phyloP scores from a whole-genome alignment of 2,113 vertebrate species.

The Pluvianellus socialis region DNA sequence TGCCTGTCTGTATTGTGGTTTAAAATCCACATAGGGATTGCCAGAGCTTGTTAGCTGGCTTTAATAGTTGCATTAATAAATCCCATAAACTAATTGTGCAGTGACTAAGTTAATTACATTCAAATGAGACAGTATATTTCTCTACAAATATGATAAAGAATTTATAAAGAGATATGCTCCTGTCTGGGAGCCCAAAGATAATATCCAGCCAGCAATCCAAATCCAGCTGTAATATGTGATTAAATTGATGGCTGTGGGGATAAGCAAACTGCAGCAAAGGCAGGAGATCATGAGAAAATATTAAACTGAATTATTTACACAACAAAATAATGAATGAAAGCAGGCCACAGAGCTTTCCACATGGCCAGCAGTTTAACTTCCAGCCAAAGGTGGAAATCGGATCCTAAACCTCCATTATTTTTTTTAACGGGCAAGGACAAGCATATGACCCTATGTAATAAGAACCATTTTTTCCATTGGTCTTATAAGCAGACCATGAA shows the following conservation, averaged over 20 bases:
- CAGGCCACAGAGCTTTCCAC: not conserved
- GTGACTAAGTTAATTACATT: constrained; percentile 53
- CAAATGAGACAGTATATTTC: constrained; percentile 29
- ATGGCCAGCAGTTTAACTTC: not conserved
- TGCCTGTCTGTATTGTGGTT: not conserved
- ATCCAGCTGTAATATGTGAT: not conserved
- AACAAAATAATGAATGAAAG: constrained; percentile 1
- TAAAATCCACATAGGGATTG: constrained; percentile 54
- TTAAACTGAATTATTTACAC: constrained; percentile 40
- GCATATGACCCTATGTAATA: not conserved
- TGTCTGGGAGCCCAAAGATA: not conserved
- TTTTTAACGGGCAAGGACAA: not conserved
- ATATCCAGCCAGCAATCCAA: not conserved
- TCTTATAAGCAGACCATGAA: not conserved
- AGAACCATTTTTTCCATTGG: not conserved
- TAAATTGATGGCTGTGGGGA: not conserved
- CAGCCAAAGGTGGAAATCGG: not conserved
- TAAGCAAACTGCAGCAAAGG: not conserved
- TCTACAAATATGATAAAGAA: constrained; percentile 36
- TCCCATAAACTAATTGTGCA: constrained; percentile 58
- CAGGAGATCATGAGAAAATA: not conserved
- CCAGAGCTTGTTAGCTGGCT: constrained; percentile 64
- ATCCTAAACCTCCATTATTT: not conserved
- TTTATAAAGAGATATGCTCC: not conserved
- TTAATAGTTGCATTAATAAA: constrained; percentile 70